Evolutionary conservation across 53 echinoderm and acorn worm genomes (phyloP).

Genomic region (Antedon mediterranea): DNA sequence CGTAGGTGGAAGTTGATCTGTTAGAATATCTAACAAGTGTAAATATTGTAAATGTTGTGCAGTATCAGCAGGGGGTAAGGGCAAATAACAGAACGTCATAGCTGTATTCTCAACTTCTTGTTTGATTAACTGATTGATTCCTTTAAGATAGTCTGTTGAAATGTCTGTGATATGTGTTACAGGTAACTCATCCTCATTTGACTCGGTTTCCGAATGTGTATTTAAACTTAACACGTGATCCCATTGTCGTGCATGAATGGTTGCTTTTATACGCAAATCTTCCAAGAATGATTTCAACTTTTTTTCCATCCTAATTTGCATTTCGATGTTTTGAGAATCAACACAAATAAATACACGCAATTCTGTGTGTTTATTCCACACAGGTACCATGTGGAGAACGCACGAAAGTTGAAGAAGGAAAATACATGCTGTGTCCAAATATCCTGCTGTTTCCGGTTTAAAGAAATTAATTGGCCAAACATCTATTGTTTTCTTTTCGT

Average conservation of each 20-base stretch:
- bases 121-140: constrained; percentile 51
- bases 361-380: constrained; percentile 46
- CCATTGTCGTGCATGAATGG: constrained; percentile 56
- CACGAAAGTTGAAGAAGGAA: constrained; percentile 84
- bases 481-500: constrained; percentile 33
- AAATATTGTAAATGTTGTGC: constrained; percentile 54
- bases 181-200: constrained; percentile 3
- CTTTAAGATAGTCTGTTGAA: constrained; percentile 53
- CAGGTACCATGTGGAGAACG: constrained; percentile 85
- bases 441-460: constrained; percentile 81
- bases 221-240: constrained; percentile 41
- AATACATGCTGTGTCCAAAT: constrained; percentile 84
- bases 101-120: constrained; percentile 40
- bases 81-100: constrained; percentile 67
- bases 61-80: constrained; percentile 56
- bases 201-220: constrained; percentile 12
- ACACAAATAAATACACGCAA: constrained; percentile 78
- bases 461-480: constrained; percentile 95
- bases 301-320: constrained; percentile 26
- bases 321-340: constrained; percentile 32
- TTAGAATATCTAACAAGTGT: constrained; percentile 50
- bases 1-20: constrained; percentile 53
- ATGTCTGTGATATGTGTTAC: constrained; percentile 31
- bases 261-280: constrained; percentile 70
- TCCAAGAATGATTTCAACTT: constrained; percentile 62